Evolutionary conservation across 2,888 invertebrate genomes (phyloP).

Genomic region (Boloria selene): DNA sequence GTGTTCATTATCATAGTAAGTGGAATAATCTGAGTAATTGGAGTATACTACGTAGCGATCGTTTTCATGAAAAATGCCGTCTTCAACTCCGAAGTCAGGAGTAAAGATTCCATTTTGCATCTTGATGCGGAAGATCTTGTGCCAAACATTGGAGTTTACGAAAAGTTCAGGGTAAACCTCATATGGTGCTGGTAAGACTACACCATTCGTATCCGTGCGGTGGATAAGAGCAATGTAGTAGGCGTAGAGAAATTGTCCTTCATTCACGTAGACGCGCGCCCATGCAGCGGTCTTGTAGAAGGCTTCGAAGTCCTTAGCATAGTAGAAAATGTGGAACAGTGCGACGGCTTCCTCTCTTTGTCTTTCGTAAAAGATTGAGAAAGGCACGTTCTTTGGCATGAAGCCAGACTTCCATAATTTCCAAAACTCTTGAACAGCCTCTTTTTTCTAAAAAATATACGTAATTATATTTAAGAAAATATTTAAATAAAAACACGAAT

Average conservation of each 20-base stretch:
- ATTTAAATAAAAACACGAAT: neutral
- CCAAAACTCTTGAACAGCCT: conserved; percentile 71
- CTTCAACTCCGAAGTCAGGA: conserved; percentile 53
- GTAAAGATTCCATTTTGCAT: conserved; percentile 58
- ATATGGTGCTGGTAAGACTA: conserved; percentile 86
- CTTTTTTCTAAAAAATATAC: conserved; percentile 60
- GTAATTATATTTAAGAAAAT: neutral
- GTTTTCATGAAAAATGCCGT: conserved; percentile 66
- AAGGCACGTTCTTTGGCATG: conserved; percentile 73
- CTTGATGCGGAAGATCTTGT: conserved; percentile 67
- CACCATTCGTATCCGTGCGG: conserved; percentile 79
- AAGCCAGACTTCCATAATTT: conserved; percentile 67
- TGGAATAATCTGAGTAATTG: conserved; percentile 81
- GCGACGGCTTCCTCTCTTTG: conserved; percentile 75
- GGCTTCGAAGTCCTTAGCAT: conserved; percentile 83
- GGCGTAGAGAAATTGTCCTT: conserved; percentile 84
- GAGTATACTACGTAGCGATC: conserved; percentile 76
- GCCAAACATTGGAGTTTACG: conserved; percentile 82
- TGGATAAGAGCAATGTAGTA: conserved; percentile 83
- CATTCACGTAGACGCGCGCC: conserved; percentile 83
- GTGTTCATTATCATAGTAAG: conserved; percentile 81
- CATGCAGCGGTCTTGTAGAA: conserved; percentile 83
- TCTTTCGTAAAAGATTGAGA: conserved; percentile 74
- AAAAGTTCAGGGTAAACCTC: conserved; percentile 86
- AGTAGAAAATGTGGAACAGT: conserved; percentile 82